These are phyloP conservation scores for Streblospio benedicti DNA, from an alignment of 1,140 invertebrate genomes.

Conservation along the genomic window DNA sequence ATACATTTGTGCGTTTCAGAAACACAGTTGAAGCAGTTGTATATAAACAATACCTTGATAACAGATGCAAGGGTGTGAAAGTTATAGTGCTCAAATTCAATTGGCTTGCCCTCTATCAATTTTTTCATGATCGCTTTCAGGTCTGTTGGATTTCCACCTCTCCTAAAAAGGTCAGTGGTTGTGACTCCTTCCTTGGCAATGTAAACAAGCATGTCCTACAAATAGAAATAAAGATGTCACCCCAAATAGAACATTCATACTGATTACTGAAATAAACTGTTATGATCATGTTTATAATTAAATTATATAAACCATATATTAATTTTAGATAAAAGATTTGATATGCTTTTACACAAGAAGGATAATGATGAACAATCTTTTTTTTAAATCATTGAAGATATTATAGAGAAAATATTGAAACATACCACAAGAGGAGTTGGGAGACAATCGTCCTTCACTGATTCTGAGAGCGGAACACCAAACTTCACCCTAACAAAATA, in stretches of 20 bases:
- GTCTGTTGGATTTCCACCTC: slow-evolving; percentile 49
- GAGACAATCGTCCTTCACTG: slow-evolving; percentile 39
- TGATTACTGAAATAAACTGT: not conserved
- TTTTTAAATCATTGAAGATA: not conserved
- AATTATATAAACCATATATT: not conserved
- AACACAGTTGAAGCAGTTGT: too few relatives aligned
- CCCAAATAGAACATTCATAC: not conserved
- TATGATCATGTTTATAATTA: not conserved
- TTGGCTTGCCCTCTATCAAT: slow-evolving; percentile 80
- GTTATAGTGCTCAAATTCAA: slow-evolving; percentile 96
- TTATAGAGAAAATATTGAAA: slow-evolving; percentile 3
- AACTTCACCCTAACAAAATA: slow-evolving; percentile 36
- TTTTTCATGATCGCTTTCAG: slow-evolving; percentile 95
- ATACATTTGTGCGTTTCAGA: too few relatives aligned
- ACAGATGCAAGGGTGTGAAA: slow-evolving; percentile 98
- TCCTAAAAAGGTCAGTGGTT: slow-evolving; percentile 42
- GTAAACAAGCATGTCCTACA: slow-evolving; percentile 43
- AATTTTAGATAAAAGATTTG: not conserved
- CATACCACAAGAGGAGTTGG: slow-evolving; percentile 40
- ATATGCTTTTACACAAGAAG: not conserved
- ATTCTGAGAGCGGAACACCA: slow-evolving; percentile 37
- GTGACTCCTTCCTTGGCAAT: slow-evolving; percentile 45
- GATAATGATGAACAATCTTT: not conserved
- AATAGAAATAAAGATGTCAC: not conserved
- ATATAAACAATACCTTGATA: too few relatives aligned